Evolutionary conservation across 2,888 invertebrate genomes (phyloP).

Genomic region (Hirudinaria manillensis): DNA sequence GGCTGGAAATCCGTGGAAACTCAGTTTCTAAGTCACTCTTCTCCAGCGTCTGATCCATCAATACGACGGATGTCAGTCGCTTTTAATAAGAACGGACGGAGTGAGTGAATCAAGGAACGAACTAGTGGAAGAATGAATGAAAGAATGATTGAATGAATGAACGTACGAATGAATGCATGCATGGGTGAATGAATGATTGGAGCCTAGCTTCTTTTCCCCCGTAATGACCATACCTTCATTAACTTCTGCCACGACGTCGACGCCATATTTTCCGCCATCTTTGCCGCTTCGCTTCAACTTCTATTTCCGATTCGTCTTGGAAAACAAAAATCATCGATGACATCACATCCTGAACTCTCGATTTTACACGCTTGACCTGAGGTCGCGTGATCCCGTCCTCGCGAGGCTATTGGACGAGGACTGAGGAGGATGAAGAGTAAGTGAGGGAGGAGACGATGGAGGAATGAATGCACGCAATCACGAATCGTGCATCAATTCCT

Average conservation of each 20-base stretch:
- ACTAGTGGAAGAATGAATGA: background rate
- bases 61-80: background rate
- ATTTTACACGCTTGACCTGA: constrained; percentile 13
- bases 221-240: constrained; percentile 4
- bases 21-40: too few species aligned
- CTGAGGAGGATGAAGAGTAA: too few species aligned
- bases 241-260: background rate
- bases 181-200: background rate
- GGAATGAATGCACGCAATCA: too few species aligned
- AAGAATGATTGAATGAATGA: background rate
- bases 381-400: constrained; percentile 10
- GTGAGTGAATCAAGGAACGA: background rate
- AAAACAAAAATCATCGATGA: constrained; percentile 13
- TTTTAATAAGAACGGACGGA: background rate
- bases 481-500: too few species aligned
- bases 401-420: background rate
- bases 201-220: background rate
- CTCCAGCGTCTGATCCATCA: background rate
- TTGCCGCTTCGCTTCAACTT: constrained; percentile 12
- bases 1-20: too few species aligned
- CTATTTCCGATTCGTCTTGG: constrained; percentile 6
- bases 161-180: background rate
- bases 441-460: too few species aligned
- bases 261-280: constrained; percentile 16
- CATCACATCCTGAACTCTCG: constrained; percentile 18